Base-by-base conservation (phyloP, 2,113 vertebrate genomes). In the Xyliphius kryptos region DNA sequence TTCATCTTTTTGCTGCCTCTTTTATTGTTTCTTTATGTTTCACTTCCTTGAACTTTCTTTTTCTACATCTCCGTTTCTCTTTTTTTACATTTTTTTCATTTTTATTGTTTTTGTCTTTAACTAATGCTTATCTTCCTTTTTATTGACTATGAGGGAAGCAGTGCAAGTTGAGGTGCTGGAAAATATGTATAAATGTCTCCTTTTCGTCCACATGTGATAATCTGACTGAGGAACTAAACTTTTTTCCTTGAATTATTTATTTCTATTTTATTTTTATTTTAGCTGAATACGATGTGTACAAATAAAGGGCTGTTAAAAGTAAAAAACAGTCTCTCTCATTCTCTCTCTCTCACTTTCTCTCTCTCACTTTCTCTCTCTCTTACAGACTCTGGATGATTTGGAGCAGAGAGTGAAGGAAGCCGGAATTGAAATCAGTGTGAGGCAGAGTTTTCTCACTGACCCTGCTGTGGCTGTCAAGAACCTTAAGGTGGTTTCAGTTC, bases 361-460 rank as follows among this genome's bases (percentile, higher is more conserved):
- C 19, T 46, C 43, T 51, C 41, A 46, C 60, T 62, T 60, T 57
- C 63, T 72, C 78, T 80, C 71, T 71, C 74, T 78, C 56, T 74
- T 1, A 5, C 80, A 97, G 94, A 96, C 94, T 36, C 81, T 95
- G 71, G 94, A 97, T 14, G 94, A 97, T 80, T 82, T 97, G 68
- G 94, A 96, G 76, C 85, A 96, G 60, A 85, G 92, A 60, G 85
- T 88, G 79, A 93, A 92, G 76, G 92, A 95, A 72, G 94, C 94
- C 1, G 91, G 90, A 11, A 90, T 97, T 4, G 94, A 97, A 85
- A 95, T 97, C 79, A 97, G 93, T 20, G 94, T 95, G 76, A 88
- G 93, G 13, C 92, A 95, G 80, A 96, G 93, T 64, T 97, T 97
- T 84, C 94, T 97, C 78, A 94, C 91, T 2, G 92, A 96, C 74